Base-by-base conservation (phyloP, 2,888 invertebrate species). In the Thelaira solivaga region DNA sequence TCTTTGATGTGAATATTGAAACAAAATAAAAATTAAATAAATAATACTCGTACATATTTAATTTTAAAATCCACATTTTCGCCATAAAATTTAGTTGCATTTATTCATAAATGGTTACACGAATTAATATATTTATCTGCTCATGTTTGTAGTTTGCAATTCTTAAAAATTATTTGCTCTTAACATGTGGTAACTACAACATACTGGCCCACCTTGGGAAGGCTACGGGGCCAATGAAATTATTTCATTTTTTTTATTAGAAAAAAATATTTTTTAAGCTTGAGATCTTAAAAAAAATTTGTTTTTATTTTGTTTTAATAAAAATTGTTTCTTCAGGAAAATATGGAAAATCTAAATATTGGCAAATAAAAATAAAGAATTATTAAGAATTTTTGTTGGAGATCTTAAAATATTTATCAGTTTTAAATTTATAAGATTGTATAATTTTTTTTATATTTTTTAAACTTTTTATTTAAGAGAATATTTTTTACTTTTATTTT, bases 31-130 rank as follows among this genome's bases (percentile, higher is more conserved):
- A 53, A 16, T 11, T 2, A 7, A 10, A 1, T 13, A 4, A 13
- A 6, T 39, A 13, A 16, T n/a, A n/a, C n/a, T n/a, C n/a, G n/a
- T n/a, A 24, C 13, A 31, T 43, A 16, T 49, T 61, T 2, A 45
- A 45, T 43, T 69, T 47, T 57, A n/a, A n/a, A n/a, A n/a, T n/a
- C n/a, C n/a, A n/a, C n/a, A n/a, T 36, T 36, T 36, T 45, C 49
- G 10, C 22, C 29, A 22, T 36, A 8, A 16, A 69, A 59, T 59
- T 41, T 47, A 20, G 7, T 51, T 51, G 59, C 34, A 59, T 51
- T 64, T 72, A 64, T 64, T 72, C 39, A 57, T 57, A 72, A 72
- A 64, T 64, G 45, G 13, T 11, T 22, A 55, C 55, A 64, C 31
- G 72, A 64, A 72, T 55, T 64, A 11, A 45, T 57, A 18, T 45